These are phyloP conservation scores for Arremon brunneinucha DNA, from an alignment of 2,797 vertebrate genomes.

Conservation along the genomic window DNA sequence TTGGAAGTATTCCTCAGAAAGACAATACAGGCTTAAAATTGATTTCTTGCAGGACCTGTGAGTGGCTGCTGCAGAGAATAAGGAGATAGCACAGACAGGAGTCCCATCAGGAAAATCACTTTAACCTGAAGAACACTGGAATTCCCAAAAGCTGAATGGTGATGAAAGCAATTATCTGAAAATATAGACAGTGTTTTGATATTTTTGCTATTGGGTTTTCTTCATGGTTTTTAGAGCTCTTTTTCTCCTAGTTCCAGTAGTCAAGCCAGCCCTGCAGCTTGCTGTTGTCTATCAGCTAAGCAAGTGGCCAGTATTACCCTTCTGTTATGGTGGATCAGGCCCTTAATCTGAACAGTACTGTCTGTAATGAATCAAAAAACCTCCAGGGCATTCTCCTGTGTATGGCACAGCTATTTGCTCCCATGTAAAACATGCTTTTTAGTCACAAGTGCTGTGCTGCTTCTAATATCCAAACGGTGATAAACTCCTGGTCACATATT, in stretches of 20 bases:
- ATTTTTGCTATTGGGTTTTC: neutral
- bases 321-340: neutral
- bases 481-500: neutral
- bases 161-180: neutral
- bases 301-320: neutral
- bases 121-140: neutral
- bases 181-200: neutral
- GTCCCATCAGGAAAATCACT: neutral
- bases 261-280: neutral
- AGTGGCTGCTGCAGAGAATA: neutral
- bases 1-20: neutral
- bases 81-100: neutral
- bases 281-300: neutral
- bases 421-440: neutral
- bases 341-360: neutral
- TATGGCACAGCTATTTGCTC: neutral
- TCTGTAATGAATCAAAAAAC: neutral
- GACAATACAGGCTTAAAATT: neutral
- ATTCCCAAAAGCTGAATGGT: neutral
- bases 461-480: neutral
- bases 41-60: neutral
- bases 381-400: neutral
- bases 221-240: neutral
- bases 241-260: neutral
- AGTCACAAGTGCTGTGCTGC: neutral